These are phyloP conservation scores for Forbesichthys papilliferus DNA, from an alignment of 2,113 vertebrate species.

Conservation along the genomic window DNA sequence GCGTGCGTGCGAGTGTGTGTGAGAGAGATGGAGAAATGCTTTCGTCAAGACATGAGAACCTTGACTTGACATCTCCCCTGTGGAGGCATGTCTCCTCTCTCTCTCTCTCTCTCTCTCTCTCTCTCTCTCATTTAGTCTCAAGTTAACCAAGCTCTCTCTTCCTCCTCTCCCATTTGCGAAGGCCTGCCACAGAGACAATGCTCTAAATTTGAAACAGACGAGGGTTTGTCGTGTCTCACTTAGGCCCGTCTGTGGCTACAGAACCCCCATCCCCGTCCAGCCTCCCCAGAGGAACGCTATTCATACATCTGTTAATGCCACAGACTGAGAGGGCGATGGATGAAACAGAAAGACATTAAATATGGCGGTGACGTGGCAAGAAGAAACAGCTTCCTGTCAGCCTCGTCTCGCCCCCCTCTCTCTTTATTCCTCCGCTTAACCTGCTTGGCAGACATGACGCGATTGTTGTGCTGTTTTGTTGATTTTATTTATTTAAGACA, in stretches of 20 bases:
- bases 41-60: constrained; percentile 66
- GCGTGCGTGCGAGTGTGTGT: constrained; percentile 10
- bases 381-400: constrained; percentile 57
- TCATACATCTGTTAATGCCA: constrained; percentile 26
- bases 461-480: constrained; percentile 32
- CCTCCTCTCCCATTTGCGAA: constrained; percentile 37
- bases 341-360: constrained; percentile 53
- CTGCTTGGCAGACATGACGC: constrained; percentile 11
- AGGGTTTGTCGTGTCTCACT: constrained; percentile 63
- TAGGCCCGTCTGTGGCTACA: constrained; percentile 60
- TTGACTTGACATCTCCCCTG: constrained; percentile 68
- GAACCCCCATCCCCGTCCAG: constrained; percentile 3
- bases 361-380: constrained; percentile 45
- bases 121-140: background rate
- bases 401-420: background rate
- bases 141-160: background rate
- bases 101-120: constrained; percentile 26
- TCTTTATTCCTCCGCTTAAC: constrained; percentile 24
- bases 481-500: constrained; percentile 29
- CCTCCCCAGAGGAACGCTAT: constrained; percentile 39
- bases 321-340: constrained; percentile 29
- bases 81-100: constrained; percentile 43
- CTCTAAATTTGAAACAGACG: constrained; percentile 82
- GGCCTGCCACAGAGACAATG: constrained; percentile 66
- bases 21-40: constrained; percentile 61